Conservation (phyloP, 2,113 vertebrate species). For the Heliornis fulica region DNA sequence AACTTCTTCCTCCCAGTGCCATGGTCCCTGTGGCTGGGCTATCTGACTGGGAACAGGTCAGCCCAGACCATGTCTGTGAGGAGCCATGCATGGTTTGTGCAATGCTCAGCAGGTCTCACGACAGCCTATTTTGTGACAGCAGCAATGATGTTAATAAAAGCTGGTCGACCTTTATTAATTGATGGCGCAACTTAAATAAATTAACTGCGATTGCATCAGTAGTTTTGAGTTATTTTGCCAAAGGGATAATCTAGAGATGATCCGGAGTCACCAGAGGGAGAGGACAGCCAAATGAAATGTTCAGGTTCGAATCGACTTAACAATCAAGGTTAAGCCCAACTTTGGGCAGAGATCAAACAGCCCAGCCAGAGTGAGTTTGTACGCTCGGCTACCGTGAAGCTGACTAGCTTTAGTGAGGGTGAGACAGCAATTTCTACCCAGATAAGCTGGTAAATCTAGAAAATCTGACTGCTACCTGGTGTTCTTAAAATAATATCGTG, state of each 20-base stretch:
- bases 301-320: not conserved
- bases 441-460: not conserved
- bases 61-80: accelerated
- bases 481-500: not conserved
- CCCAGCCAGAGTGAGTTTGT: not conserved
- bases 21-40: accelerated
- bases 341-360: not conserved
- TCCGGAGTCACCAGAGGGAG: not conserved
- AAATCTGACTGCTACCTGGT: not conserved
- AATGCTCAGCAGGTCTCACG: not conserved
- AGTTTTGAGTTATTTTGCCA: not conserved
- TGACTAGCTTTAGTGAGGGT: not conserved
- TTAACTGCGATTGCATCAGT: not conserved
- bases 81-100: not conserved
- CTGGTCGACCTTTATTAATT: not conserved
- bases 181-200: not conserved
- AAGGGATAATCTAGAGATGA: not conserved
- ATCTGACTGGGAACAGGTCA: not conserved
- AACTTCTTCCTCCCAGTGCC: not conserved
- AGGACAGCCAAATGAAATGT: not conserved
- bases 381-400: not conserved
- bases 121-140: not conserved
- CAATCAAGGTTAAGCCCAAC: not conserved
- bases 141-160: not conserved
- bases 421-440: not conserved